phyloP scores from a whole-genome alignment of 2,888 invertebrate species.

The Ramazzottius varieornatus region DNA sequence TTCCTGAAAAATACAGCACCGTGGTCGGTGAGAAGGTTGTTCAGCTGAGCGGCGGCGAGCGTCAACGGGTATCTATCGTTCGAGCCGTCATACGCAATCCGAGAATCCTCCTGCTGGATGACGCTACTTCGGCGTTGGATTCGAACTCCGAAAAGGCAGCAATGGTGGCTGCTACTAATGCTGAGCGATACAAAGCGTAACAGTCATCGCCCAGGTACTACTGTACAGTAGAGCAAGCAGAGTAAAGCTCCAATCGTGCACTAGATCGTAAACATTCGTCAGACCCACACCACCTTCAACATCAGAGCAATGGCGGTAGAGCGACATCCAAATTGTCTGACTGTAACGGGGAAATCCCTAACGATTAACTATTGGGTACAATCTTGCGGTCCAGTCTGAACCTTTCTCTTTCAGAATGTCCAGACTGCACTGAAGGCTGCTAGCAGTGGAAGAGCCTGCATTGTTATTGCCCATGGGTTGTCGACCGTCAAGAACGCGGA shows the following conservation, averaged over 20 bases:
- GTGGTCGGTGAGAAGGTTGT: constrained; percentile 14
- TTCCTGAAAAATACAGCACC: constrained; percentile 14
- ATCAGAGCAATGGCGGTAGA: no score
- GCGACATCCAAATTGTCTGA: no score
- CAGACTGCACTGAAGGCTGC: background rate
- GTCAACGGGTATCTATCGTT: constrained; percentile 19
- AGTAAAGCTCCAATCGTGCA: no score
- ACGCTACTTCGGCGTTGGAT: constrained; percentile 60
- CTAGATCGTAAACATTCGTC: no score
- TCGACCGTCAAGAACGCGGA: background rate
- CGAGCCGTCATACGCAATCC: constrained; percentile 34
- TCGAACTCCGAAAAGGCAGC: constrained; percentile 53
- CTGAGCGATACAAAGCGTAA: no score
- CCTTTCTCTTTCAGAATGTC: background rate
- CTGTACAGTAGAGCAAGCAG: no score
- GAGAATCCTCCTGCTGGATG: constrained; percentile 38
- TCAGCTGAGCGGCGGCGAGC: constrained; percentile 21
- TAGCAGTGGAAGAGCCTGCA: background rate
- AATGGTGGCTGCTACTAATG: no score
- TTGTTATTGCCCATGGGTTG: background rate
- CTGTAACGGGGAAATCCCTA: no score
- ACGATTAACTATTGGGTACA: no score
- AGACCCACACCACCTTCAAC: no score
- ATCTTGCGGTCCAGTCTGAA: no score
- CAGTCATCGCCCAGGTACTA: no score